Percentiles rank a stretch among this genome's conserved stretches.
Conservation (phyloP, 92 coral and sea anemone genomes). For the Porites lobata region DNA sequence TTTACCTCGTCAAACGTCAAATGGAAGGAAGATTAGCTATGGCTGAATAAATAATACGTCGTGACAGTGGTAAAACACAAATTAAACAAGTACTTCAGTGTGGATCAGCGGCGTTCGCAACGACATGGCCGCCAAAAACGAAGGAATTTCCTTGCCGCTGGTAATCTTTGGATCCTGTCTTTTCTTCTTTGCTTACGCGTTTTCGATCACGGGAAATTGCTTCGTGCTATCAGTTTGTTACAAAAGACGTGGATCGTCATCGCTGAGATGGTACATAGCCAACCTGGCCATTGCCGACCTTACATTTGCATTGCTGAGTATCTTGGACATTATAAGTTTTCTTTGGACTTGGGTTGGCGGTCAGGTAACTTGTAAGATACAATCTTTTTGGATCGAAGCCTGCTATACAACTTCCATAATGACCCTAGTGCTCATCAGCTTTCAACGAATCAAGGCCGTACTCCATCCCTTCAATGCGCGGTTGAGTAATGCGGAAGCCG, state of each 20-base stretch:
- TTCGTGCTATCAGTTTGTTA: constrained; percentile 17
- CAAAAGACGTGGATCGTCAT: background rate
- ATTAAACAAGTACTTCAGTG: no score
- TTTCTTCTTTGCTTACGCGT: background rate
- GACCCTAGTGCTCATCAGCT: constrained; percentile 36
- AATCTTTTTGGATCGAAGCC: constrained; percentile 47
- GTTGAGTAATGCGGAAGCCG: background rate
- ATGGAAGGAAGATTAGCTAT: no score
- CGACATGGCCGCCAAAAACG: background rate
- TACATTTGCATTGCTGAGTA: constrained; percentile 35
- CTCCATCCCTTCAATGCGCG: constrained; percentile 15
- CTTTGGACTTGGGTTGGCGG: constrained; percentile 56
- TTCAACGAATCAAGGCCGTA: constrained; percentile 42
- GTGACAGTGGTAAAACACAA: no score
- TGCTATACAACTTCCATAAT: constrained; percentile 51
- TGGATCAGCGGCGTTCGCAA: no score
- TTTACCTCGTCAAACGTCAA: no score
- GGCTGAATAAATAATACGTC: no score
- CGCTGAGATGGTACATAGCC: constrained; percentile 38
- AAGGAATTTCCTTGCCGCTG: background rate
- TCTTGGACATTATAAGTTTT: constrained; percentile 35
- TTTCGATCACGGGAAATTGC: constrained; percentile 11
- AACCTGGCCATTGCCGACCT: constrained; percentile 52
- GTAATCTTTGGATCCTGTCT: background rate
- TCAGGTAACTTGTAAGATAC: constrained; percentile 43